Conservation (phyloP, 2,888 invertebrate genomes). For the Melieria crassipennis region DNA sequence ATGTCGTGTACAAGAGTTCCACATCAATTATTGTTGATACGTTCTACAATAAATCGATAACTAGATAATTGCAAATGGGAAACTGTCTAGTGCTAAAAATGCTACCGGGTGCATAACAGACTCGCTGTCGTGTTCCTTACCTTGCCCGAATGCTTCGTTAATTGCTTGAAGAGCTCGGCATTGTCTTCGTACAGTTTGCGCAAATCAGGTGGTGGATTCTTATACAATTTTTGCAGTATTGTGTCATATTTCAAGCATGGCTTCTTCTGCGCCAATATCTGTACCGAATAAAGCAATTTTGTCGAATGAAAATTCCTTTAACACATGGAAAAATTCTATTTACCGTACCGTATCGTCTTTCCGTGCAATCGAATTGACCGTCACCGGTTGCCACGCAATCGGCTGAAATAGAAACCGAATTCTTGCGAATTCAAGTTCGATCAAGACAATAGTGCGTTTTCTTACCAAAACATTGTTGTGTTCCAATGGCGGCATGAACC, state of each 20-base stretch:
- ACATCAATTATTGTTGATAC: constrained; percentile 73
- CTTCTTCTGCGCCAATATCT: constrained; percentile 67
- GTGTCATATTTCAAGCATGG: constrained; percentile 69
- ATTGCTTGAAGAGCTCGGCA: constrained; percentile 72
- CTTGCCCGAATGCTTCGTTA: constrained; percentile 70
- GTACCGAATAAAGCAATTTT: neutral
- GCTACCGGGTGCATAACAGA: too few relatives aligned
- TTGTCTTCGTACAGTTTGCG: constrained; percentile 68
- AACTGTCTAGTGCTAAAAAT: too few relatives aligned
- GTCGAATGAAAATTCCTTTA: neutral
- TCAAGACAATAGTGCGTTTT: neutral
- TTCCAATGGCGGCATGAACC: constrained; percentile 68
- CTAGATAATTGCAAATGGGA: too few relatives aligned
- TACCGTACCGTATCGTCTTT: constrained; percentile 74
- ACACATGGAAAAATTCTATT: neutral
- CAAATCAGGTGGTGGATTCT: constrained; percentile 67
- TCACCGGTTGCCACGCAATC: constrained; percentile 87
- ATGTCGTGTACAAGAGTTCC: constrained; percentile 77
- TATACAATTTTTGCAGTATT: constrained; percentile 68
- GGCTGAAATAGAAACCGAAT: constrained; percentile 43
- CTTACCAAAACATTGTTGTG: constrained; percentile 54
- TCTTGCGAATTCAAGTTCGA: neutral
- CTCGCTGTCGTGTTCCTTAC: constrained; percentile 41
- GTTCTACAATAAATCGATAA: constrained; percentile 51
- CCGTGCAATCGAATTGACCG: constrained; percentile 80